phyloP scores from a whole-genome alignment of 2,888 invertebrate genomes.

The Netelia virgata region DNA sequence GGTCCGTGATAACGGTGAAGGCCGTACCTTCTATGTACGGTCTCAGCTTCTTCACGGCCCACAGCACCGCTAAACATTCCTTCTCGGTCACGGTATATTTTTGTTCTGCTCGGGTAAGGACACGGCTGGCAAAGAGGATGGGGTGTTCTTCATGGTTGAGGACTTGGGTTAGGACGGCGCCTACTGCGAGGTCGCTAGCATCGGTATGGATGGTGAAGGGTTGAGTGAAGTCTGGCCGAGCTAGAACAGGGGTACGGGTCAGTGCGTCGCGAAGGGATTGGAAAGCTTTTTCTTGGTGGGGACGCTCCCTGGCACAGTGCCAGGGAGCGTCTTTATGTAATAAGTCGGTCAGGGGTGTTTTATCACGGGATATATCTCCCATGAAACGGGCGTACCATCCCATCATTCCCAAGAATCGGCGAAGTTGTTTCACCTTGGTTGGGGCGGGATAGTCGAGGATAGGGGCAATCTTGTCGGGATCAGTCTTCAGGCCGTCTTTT shows the following conservation, averaged over 20 bases:
- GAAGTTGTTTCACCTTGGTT: too few species aligned
- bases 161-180: not conserved
- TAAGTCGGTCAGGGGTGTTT: not conserved
- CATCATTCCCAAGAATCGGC: slow-evolving; percentile 48
- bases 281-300: slow-evolving; percentile 28
- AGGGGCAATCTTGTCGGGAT: too few species aligned
- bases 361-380: not conserved
- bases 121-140: slow-evolving; percentile 66
- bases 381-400: slow-evolving; percentile 25
- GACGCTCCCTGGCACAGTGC: slow-evolving; percentile 40
- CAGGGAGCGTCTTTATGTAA: slow-evolving; percentile 14
- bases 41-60: slow-evolving; percentile 61
- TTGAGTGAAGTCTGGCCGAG: slow-evolving; percentile 35
- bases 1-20: slow-evolving; percentile 55
- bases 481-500: too few species aligned
- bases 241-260: slow-evolving; percentile 30
- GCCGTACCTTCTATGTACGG: slow-evolving; percentile 68
- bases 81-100: slow-evolving; percentile 67
- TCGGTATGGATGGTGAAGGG: slow-evolving; percentile 46
- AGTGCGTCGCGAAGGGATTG: slow-evolving; percentile 10
- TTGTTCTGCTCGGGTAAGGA: slow-evolving; percentile 52
- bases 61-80: slow-evolving; percentile 68
- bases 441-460: slow-evolving; percentile 25
- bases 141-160: slow-evolving; percentile 36
- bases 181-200: slow-evolving; percentile 2